These are phyloP conservation scores for Saccopteryx bilineata DNA, from an alignment of 2,113 vertebrate species.

Conservation along the genomic window DNA sequence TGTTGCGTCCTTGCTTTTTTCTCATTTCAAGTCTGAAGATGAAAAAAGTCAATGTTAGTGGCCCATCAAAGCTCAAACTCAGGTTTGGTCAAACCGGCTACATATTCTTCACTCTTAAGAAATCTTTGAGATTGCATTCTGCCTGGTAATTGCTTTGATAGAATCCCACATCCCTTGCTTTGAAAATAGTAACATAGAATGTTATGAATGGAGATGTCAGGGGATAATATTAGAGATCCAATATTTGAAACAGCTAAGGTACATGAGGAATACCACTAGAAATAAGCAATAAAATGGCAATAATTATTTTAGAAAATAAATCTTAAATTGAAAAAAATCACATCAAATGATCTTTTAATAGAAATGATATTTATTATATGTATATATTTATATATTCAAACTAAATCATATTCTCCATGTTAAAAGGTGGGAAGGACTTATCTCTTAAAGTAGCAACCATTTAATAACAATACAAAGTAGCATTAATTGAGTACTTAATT, in stretches of 20 bases:
- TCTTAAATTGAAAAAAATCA: conserved; percentile 2
- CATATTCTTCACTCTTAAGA: neutral
- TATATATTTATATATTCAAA: neutral
- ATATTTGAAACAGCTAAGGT: conserved; percentile 34
- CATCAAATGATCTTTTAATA: neutral
- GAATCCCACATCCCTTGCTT: neutral
- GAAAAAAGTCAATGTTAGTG: neutral
- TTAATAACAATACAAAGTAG: neutral
- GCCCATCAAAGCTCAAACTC: neutral
- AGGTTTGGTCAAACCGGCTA: neutral
- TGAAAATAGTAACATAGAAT: conserved; percentile 25
- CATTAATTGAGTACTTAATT: neutral
- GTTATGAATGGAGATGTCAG: conserved; percentile 33
- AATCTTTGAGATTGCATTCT: neutral
- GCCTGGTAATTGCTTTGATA: neutral
- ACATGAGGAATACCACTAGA: neutral
- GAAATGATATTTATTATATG: neutral
- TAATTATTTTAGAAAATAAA: conserved; percentile 22
- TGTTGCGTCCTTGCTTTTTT: neutral
- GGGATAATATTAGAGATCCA: neutral
- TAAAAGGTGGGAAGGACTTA: neutral
- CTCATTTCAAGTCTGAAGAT: neutral
- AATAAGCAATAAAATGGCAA: conserved; percentile 14
- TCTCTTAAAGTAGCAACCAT: neutral
- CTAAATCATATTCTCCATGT: neutral